phyloP scores from a whole-genome alignment of 2,888 invertebrate species.

The Acanthosoma haemorrhoidale region DNA sequence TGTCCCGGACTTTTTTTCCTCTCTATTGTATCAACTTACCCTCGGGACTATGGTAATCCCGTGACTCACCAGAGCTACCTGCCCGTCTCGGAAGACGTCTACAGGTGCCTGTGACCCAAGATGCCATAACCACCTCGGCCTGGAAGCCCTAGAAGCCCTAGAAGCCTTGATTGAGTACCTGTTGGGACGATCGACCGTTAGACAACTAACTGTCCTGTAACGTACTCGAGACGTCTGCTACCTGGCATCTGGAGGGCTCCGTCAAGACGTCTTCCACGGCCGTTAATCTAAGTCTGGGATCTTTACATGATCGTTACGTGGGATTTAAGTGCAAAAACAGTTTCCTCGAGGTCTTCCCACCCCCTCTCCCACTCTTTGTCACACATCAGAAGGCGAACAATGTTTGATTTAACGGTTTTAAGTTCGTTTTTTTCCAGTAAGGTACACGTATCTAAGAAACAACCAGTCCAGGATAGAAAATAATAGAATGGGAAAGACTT shows the following conservation, averaged over 20 bases:
- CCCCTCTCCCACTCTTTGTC: too few relatives aligned
- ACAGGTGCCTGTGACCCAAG: conserved; percentile 5
- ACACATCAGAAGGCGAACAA: too few relatives aligned
- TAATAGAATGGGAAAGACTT: too few relatives aligned
- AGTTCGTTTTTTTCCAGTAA: too few relatives aligned
- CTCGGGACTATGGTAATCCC: neutral
- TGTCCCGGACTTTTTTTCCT: too few relatives aligned
- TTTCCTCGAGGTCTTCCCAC: conserved; percentile 1
- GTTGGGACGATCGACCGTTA: neutral
- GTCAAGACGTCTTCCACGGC: neutral
- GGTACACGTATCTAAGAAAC: too few relatives aligned
- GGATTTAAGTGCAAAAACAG: neutral
- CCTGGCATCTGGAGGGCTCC: too few relatives aligned
- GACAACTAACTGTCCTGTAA: conserved; percentile 7
- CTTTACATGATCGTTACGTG: neutral
- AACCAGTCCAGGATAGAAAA: too few relatives aligned
- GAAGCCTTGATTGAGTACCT: too few relatives aligned
- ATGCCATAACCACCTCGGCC: neutral
- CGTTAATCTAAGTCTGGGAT: neutral
- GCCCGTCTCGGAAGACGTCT: neutral
- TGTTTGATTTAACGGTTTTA: too few relatives aligned
- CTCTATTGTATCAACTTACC: too few relatives aligned
- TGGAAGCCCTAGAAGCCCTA: neutral
- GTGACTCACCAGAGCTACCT: neutral
- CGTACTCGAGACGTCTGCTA: neutral